phyloP scores from a whole-genome alignment of 2,888 invertebrate genomes.

The Eristalis tenax region DNA sequence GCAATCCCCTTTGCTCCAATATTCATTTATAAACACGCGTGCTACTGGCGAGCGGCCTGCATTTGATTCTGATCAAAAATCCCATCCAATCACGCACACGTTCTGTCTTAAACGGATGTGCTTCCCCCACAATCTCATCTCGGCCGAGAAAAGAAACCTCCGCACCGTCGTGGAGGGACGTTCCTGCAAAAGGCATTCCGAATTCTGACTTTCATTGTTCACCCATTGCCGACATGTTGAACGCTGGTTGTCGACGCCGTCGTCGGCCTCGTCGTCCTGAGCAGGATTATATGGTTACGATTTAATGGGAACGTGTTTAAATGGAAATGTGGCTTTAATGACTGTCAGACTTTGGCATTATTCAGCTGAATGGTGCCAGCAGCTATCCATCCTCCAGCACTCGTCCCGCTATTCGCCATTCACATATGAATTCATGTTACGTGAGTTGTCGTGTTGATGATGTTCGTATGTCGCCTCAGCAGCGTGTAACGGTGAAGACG shows the following conservation, averaged over 20 bases:
- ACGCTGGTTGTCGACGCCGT: neutral
- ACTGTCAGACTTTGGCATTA: constrained; percentile 66
- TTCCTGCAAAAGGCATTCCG: constrained; percentile 1
- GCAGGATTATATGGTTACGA: constrained; percentile 55
- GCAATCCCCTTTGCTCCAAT: constrained; percentile 29
- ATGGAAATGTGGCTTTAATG: constrained; percentile 71
- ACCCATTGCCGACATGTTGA: constrained; percentile 24
- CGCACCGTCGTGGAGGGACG: neutral
- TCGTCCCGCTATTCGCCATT: constrained; percentile 41
- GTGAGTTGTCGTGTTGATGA: constrained; percentile 68
- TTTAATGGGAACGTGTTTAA: constrained; percentile 71
- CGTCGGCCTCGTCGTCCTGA: neutral
- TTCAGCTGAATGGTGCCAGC: constrained; percentile 62
- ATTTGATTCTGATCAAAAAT: constrained; percentile 44
- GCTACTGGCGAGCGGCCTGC: constrained; percentile 15
- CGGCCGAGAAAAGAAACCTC: neutral
- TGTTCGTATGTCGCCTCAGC: constrained; percentile 36
- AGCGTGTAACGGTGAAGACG: constrained; percentile 9
- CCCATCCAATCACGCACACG: neutral
- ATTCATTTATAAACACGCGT: constrained; percentile 23
- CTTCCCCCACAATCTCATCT: constrained; percentile 6
- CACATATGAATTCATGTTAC: constrained; percentile 68
- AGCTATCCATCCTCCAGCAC: constrained; percentile 1
- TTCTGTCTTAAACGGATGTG: neutral
- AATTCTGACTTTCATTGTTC: constrained; percentile 36